These are phyloP conservation scores for Drosophila jambulina DNA, from an alignment of 1,140 invertebrate species.

Conservation along the genomic window DNA sequence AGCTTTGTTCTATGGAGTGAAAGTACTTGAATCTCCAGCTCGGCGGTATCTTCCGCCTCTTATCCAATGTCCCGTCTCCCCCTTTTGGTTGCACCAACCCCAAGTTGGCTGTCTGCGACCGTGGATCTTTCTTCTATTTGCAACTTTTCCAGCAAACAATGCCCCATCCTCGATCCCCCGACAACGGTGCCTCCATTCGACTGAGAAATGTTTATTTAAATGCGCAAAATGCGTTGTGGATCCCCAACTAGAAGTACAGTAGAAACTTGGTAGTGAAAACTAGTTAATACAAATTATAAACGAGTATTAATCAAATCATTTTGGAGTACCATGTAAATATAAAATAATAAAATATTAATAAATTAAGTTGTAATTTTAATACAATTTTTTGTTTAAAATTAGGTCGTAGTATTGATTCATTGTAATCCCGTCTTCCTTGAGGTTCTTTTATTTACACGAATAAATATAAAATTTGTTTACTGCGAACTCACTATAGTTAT, in stretches of 20 bases:
- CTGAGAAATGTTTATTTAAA: slow-evolving; percentile 83
- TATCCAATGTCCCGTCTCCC: slow-evolving; percentile 19
- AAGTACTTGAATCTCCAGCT: slow-evolving; percentile 48
- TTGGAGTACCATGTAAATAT: not conserved
- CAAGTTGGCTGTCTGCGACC: slow-evolving; percentile 38
- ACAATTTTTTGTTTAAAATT: not conserved
- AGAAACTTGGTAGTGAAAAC: not conserved
- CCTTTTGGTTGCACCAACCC: not conserved
- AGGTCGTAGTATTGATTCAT: not conserved
- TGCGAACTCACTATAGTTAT: not conserved
- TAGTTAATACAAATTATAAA: not conserved
- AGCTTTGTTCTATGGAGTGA: slow-evolving; percentile 74
- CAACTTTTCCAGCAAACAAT: slow-evolving; percentile 69
- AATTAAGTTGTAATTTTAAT: too few relatives aligned
- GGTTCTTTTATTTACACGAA: not conserved
- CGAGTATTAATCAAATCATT: not conserved
- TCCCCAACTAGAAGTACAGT: slow-evolving; percentile 46
- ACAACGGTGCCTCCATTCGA: slow-evolving; percentile 32
- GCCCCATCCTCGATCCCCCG: slow-evolving; percentile 39
- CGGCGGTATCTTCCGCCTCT: slow-evolving; percentile 2
- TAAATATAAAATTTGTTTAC: not conserved
- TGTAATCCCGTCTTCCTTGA: too few relatives aligned
- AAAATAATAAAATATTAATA: too few relatives aligned
- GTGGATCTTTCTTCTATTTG: slow-evolving; percentile 48
- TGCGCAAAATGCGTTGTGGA: slow-evolving; percentile 75